Evolutionary conservation across 2,888 invertebrate species (phyloP).

Genomic region (Silvanus unidentatus): DNA sequence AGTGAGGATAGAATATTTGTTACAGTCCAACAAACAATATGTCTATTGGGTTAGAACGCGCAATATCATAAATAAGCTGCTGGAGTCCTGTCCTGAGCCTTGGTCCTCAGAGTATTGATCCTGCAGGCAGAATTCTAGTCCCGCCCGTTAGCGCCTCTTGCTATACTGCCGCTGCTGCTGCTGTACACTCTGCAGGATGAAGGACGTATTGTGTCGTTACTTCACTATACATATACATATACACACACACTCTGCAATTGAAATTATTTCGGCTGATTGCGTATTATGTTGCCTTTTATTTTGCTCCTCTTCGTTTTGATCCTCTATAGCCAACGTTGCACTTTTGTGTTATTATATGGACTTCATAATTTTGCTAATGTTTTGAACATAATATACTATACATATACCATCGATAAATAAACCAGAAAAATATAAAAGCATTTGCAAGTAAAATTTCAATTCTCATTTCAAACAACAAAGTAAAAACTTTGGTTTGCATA

Average conservation of each 20-base stretch:
- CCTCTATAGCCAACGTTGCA: too few relatives aligned
- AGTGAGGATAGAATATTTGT: too few relatives aligned
- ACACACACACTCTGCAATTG: conserved; percentile 12
- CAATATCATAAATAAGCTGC: conserved; percentile 28
- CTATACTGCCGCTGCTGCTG: conserved; percentile 23
- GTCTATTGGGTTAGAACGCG: conserved; percentile 10
- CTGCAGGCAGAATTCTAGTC: conserved; percentile 23
- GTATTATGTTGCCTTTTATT: not conserved
- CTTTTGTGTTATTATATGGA: too few relatives aligned
- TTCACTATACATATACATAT: not conserved
- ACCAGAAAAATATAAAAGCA: too few relatives aligned
- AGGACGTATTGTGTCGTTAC: conserved; percentile 22
- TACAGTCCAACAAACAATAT: conserved; percentile 5
- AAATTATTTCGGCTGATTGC: conserved; percentile 21
- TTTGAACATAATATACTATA: too few relatives aligned
- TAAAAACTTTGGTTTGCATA: too few relatives aligned
- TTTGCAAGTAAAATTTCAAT: too few relatives aligned
- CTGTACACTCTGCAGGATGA: conserved; percentile 27
- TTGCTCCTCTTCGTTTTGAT: too few relatives aligned
- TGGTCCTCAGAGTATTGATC: conserved; percentile 35
- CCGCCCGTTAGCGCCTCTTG: conserved; percentile 20
- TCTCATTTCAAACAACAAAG: too few relatives aligned
- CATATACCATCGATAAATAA: too few relatives aligned
- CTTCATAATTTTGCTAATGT: too few relatives aligned
- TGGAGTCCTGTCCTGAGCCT: conserved; percentile 27